Base-by-base conservation (phyloP, 2,113 vertebrate genomes). In the Lucifuga dentata region DNA sequence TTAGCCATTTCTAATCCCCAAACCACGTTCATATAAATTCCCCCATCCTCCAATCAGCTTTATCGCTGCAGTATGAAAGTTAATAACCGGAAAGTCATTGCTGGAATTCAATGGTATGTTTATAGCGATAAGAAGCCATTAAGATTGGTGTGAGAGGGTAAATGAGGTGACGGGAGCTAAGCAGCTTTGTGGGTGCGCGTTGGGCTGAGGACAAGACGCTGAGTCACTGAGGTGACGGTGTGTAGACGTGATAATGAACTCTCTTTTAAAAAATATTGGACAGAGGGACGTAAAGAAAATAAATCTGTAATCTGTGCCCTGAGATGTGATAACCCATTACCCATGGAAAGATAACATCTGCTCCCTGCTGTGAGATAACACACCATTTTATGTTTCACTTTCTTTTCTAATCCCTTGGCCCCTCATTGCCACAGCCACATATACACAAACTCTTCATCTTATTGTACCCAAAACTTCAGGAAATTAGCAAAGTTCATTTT, bases 341-440 rank as follows among this genome's bases (percentile, higher is more conserved):
- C 81, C 77, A 55, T 62, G 76, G 67, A 63, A 77, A 81, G 89
- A 91, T 84, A 89, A 82, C 85, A 85, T 89, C 89, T 89, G 88
- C 57, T 76, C 57, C 19, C 32, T 45, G 61, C 52, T 73, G 59
- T 17, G 39, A 76, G 82, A 88, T 85, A 86, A 83, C 78, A 72
- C 46, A 68, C 83, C 84, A 74, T 88, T 88, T 87, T 83, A 86
- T 67, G 79, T 82, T 77, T 77, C 50, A 68, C 33, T 83, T 74
- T 71, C 70, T 63, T 76, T 53, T 80, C 81, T 84, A 85, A 89
- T 85, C 81, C 83, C 65, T 71, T 21, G 45, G 61, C 72, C 51
- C 48, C 64, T 82, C 66, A 73, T 60, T 58, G 15, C 7, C 60
- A 71, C 49, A 52, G 72, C 61, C 46, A 63, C 64, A 57, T 43